Conservation (phyloP, 2,888 invertebrate species). For the Papilio demoleus region DNA sequence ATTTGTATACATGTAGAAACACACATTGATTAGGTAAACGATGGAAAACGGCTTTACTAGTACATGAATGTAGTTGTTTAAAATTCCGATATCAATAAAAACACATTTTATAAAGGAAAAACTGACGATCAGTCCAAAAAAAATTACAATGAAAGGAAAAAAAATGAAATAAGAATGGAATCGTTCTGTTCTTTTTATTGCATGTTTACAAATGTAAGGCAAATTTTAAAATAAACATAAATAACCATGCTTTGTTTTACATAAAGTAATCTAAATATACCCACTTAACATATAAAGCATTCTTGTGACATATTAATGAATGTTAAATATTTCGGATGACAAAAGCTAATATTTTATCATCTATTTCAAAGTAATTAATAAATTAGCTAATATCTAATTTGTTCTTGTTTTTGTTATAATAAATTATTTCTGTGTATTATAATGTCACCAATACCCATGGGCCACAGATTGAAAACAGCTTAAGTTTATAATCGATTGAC, state of each 20-base stretch:
- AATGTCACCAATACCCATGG: neutral
- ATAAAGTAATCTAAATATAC: constrained; percentile 13
- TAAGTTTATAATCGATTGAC: neutral
- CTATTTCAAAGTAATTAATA: constrained; percentile 8
- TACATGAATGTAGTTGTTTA: too few species aligned
- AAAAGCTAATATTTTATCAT: neutral
- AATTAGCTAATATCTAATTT: constrained; percentile 5
- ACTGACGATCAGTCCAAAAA: too few species aligned
- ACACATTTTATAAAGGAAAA: too few species aligned
- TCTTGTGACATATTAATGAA: neutral
- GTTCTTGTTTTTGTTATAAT: neutral
- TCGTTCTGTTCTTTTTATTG: neutral
- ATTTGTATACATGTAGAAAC: neutral
- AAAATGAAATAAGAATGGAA: neutral
- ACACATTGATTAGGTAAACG: neutral
- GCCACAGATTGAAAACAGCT: neutral
- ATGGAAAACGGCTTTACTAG: constrained; percentile 1
- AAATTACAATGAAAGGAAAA: neutral
- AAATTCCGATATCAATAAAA: too few species aligned
- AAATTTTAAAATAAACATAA: neutral
- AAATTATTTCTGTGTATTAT: neutral
- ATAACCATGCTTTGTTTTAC: neutral
- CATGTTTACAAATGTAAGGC: neutral
- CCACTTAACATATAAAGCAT: constrained; percentile 13
- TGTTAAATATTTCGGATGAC: neutral